phyloP scores from a whole-genome alignment of 2,797 vertebrate species.

The Catostomus latipinnis region DNA sequence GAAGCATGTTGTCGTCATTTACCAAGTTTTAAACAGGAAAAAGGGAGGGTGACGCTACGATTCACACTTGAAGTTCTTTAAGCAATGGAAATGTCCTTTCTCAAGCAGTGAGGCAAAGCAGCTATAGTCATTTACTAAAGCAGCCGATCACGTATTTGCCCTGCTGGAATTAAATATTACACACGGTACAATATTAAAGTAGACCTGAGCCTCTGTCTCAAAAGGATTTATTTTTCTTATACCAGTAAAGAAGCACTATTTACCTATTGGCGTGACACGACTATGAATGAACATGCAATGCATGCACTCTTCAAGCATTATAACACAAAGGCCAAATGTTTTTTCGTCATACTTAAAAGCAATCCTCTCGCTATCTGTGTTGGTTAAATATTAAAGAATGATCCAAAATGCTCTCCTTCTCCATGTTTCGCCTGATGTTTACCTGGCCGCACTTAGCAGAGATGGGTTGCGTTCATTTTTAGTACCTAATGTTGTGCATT shows the following conservation, averaged over 20 bases:
- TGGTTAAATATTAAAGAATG: conserved; percentile 51
- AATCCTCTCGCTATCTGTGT: conserved; percentile 58
- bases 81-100: conserved; percentile 11
- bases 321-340: conserved; percentile 10
- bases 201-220: conserved; percentile 8
- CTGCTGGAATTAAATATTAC: conserved; percentile 21
- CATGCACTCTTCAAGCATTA: conserved; percentile 26
- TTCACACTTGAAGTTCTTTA: background rate
- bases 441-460: conserved; percentile 24
- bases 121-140: conserved; percentile 28
- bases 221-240: background rate
- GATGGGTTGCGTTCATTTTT: conserved; percentile 28
- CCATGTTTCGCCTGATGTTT: conserved; percentile 51
- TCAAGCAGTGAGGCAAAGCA: background rate
- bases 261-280: conserved; percentile 11
- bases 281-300: conserved; percentile 20
- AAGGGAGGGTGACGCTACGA: conserved; percentile 12
- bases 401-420: conserved; percentile 35
- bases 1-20: conserved; percentile 8
- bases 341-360: background rate
- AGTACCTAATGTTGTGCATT: conserved; percentile 44
- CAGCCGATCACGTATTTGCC: conserved; percentile 44
- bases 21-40: conserved; percentile 48
- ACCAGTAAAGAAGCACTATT: conserved; percentile 36
- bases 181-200: conserved; percentile 28